Evolutionary conservation across 2,888 invertebrate species (phyloP).

Genomic region (Latrodectus hesperus): DNA sequence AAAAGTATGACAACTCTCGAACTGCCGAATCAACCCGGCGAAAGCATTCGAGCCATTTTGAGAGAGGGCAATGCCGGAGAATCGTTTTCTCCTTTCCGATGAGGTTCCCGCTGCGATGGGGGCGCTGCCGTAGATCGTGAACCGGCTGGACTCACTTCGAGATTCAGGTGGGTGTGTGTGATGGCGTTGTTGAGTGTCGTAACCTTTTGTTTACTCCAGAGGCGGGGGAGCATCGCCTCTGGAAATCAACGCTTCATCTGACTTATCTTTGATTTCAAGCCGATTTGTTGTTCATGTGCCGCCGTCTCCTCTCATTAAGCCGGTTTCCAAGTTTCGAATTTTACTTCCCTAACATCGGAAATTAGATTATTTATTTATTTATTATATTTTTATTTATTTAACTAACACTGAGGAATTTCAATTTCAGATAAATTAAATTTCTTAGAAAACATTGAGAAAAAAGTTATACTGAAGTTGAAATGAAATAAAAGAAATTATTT

Average conservation of each 20-base stretch:
- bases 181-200: slow-evolving; percentile 4
- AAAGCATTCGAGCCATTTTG: slow-evolving; percentile 60
- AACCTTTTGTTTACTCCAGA: slow-evolving; percentile 32
- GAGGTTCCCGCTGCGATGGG: slow-evolving; percentile 18
- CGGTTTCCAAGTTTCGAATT: neutral
- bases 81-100: neutral
- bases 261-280: neutral
- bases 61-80: slow-evolving; percentile 7
- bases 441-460: too few relatives aligned
- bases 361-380: too few relatives aligned
- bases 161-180: slow-evolving; percentile 50
- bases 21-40: slow-evolving; percentile 37
- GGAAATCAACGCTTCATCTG: neutral
- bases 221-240: neutral
- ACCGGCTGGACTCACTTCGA: slow-evolving; percentile 31
- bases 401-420: too few relatives aligned
- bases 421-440: too few relatives aligned
- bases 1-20: slow-evolving; percentile 7
- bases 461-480: too few relatives aligned
- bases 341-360: too few relatives aligned
- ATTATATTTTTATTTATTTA: too few relatives aligned
- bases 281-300: too few relatives aligned
- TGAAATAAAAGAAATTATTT: too few relatives aligned
- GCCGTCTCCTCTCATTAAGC: too few relatives aligned
- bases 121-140: slow-evolving; percentile 27